phyloP scores from a whole-genome alignment of 2,113 vertebrate species.

The Lagopus leucura region DNA sequence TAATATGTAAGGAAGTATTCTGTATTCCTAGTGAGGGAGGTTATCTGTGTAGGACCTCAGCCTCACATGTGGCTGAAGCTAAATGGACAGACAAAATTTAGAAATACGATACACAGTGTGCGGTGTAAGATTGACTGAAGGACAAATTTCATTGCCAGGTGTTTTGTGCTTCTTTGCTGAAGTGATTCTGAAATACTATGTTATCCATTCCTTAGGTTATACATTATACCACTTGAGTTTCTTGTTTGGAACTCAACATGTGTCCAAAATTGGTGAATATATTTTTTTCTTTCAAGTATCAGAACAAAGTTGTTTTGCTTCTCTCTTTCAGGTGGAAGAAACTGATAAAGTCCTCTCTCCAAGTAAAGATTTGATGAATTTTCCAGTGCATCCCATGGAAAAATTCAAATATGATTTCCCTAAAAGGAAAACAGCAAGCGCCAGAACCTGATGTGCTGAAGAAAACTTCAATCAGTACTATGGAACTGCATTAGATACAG shows the following conservation, averaged over 20 bases:
- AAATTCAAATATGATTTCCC: not conserved
- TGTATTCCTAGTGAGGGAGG: not conserved
- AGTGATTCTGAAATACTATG: not conserved
- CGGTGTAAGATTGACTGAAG: not conserved
- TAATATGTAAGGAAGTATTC: not conserved
- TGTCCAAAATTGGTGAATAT: not conserved
- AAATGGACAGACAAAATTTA: not conserved
- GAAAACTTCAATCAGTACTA: not conserved
- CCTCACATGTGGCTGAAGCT: not conserved
- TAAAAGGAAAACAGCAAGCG: not conserved
- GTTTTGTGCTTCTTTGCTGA: not conserved
- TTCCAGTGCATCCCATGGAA: not conserved
- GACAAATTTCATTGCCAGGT: not conserved
- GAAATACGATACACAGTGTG: not conserved
- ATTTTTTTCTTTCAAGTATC: not conserved
- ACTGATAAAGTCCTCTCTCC: not conserved
- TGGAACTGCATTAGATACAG: not conserved
- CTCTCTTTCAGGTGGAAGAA: not conserved
- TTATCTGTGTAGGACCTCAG: not conserved
- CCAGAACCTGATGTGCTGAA: not conserved
- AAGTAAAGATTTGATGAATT: not conserved
- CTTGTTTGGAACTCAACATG: not conserved
- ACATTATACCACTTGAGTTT: not conserved
- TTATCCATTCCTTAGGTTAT: not conserved
- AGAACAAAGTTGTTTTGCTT: not conserved